Conservation (phyloP, 2,797 vertebrate species). For the Pseudochirops cupreus region DNA sequence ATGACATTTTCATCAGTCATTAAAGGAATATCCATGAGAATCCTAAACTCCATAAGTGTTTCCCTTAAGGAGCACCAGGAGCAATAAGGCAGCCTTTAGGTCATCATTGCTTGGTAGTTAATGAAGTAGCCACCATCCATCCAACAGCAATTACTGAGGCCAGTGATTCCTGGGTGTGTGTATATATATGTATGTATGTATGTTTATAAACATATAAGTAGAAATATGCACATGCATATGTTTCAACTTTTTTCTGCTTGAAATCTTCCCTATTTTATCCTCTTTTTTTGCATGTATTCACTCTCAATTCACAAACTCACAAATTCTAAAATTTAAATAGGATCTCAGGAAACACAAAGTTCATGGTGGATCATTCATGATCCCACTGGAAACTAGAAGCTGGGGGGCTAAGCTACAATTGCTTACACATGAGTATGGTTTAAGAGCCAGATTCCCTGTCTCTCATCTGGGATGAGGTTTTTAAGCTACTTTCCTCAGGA, state of each 20-base stretch:
- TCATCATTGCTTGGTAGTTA: not conserved
- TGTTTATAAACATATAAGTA: no score
- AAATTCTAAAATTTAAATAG: not conserved
- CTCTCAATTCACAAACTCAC: not conserved
- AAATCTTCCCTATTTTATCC: not conserved
- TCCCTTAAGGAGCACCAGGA: not conserved
- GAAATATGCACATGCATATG: not conserved
- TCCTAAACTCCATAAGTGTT: not conserved
- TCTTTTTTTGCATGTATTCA: not conserved
- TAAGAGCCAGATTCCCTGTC: not conserved
- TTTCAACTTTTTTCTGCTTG: not conserved
- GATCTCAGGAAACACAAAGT: not conserved
- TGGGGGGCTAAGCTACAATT: not conserved
- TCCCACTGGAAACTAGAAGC: not conserved
- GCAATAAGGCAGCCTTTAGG: not conserved
- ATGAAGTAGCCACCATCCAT: not conserved
- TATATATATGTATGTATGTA: no score
- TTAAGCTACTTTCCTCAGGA: not conserved
- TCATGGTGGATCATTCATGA: not conserved
- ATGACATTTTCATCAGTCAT: not conserved
- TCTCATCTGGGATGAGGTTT: not conserved
- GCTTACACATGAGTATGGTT: not conserved
- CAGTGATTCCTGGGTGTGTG: not conserved
- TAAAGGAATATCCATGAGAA: not conserved
- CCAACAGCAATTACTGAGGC: not conserved